Conservation (phyloP, 2,797 vertebrate genomes). For the Pangasius djambal region DNA sequence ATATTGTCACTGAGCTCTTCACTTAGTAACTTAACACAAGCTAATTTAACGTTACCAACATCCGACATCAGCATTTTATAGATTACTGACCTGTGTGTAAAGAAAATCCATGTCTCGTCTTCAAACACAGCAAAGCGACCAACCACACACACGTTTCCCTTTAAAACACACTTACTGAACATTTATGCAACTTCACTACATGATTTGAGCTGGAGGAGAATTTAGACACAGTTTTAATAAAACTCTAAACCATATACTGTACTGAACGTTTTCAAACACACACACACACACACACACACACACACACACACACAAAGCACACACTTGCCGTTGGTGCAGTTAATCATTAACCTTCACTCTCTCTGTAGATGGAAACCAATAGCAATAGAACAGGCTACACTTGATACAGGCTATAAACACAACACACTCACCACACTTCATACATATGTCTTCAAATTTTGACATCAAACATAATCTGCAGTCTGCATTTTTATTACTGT, state of each 20-base stretch:
- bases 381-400: conserved; percentile 32
- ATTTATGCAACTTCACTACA: conserved; percentile 51
- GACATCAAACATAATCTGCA: neutral
- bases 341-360: conserved; percentile 76
- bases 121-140: neutral
- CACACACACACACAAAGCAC: conserved; percentile 48
- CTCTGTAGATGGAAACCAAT: conserved; percentile 57
- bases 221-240: conserved; percentile 14
- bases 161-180: conserved; percentile 27
- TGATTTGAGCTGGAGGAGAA: conserved; percentile 64
- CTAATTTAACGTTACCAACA: neutral
- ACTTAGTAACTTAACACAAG: neutral
- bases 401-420: conserved; percentile 11
- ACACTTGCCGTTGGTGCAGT: conserved; percentile 45
- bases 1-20: neutral
- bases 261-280: conserved; percentile 53
- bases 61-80: neutral
- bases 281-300: conserved; percentile 54
- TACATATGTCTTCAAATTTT: neutral
- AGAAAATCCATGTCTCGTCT: conserved; percentile 71
- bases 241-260: conserved; percentile 45
- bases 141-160: neutral
- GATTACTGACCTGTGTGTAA: conserved; percentile 71
- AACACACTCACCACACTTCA: neutral
- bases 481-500: neutral